These are phyloP conservation scores for Anser brachyrhynchus DNA, from an alignment of 2,113 vertebrate species.

Conservation along the genomic window DNA sequence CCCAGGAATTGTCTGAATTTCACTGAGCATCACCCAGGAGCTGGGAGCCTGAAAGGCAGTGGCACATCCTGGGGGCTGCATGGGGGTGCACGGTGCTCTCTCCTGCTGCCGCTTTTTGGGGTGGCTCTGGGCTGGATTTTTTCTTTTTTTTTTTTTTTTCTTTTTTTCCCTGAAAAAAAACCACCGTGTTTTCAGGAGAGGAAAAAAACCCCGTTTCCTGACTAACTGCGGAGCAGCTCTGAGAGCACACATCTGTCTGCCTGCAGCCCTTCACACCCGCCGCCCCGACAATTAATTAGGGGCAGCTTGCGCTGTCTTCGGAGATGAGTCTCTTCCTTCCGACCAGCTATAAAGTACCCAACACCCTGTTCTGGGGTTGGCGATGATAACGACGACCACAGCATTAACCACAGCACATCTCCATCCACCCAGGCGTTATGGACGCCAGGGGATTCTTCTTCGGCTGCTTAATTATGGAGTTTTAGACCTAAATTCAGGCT, in stretches of 20 bases:
- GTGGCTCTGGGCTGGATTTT: no score
- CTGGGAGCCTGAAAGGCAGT: neutral
- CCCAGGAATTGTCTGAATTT: neutral
- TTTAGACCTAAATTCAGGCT: neutral
- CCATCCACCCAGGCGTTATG: fast-evolving
- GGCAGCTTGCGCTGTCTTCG: neutral
- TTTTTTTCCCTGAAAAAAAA: neutral
- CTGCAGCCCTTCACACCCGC: neutral
- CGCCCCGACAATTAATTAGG: neutral
- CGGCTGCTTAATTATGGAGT: neutral
- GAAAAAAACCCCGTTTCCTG: neutral
- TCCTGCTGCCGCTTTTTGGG: fast-evolving
- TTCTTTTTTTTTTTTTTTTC: no score
- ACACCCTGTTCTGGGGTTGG: neutral
- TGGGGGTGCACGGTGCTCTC: no score
- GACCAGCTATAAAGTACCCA: neutral
- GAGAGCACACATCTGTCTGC: neutral
- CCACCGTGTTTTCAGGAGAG: neutral
- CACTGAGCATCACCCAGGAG: neutral
- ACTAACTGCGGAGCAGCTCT: neutral
- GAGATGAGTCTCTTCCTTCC: neutral
- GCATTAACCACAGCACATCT: neutral
- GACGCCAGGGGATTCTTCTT: fast-evolving
- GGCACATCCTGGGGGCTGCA: neutral
- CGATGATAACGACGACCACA: neutral